Base-by-base conservation (phyloP, 2,797 vertebrate genomes). In the Argya squamiceps region DNA sequence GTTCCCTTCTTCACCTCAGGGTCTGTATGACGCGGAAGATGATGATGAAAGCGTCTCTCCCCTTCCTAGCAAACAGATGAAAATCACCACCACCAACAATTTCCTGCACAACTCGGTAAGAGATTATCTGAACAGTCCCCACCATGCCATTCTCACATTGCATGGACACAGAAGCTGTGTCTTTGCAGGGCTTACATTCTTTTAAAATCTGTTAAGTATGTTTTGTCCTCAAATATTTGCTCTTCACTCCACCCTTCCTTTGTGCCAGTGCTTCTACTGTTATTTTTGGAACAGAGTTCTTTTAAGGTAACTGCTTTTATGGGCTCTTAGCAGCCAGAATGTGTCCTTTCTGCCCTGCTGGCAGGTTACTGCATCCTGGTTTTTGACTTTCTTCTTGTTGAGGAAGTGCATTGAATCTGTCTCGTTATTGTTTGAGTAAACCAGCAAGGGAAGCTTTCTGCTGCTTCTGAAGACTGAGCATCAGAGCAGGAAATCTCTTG, bases 31-130 rank as follows among this genome's bases (percentile, higher is more conserved):
- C 30, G 27, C 95, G 37, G 98, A 98, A 84, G 98, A 98, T 36
- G 98, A 98, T 3, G 98, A 99, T 29, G 98, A 97, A 59, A 74
- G 84, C 29, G 6, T 87, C 26, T 76, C 97, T 79, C 96, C 97
- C 26, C 81, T 98, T 94, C 93, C 98, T 65, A 98, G 94, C 95
- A 99, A 99, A 98, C 99, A 99, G 97, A 98, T 99, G 96, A 99
- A 99, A 97, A 98, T 99, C 58, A 98, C 98, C 30, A 97, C 99
- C 53, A 88, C 98, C 6, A 98, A 98, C 94, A 97, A 93, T 92
- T 98, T 99, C 83, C 90, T 98, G 62, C 97, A 98, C 76, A 98
- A 96, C 4, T 21, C 87, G 95, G 98, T 98, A 97, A 95, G 97
- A 41, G 34, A 30, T 79, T 60, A 49, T 37, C 67, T 90, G 70